Evolutionary conservation across 2,113 vertebrate genomes (phyloP), one percentile per base, ranked within the genome.

Genomic region (Macquaria ambigua): DNA sequence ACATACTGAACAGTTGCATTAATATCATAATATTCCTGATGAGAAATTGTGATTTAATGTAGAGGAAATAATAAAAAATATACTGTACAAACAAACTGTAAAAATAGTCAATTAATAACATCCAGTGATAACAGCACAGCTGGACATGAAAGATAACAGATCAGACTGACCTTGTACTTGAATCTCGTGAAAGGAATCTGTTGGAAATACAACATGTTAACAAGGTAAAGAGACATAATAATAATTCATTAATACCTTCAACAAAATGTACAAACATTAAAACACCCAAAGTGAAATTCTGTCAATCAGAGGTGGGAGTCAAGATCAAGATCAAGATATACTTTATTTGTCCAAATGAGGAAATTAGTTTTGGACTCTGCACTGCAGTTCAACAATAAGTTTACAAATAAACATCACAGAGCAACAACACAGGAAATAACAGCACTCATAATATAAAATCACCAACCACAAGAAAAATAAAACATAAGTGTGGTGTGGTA

Each of bases 91-190:
- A 1, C 37, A 43, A 23, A 41, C 5, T 0, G 0, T 37, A 52
- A 8, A 11, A 58, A 56, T 31, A 6, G 0, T 23, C 2, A n/a
- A 62, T 53, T 12, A 46, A 8, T 16, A 43, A 21, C 12, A 59
- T 23, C 12, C 5, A 41, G 28, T 62, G 9, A 71, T 15, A 52
- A 43, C 21, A 23, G 7, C 31, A 25, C 1, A 8, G 31, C 4
- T 20, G 2, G 20, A 52, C 6, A 10, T n/a, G 0, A 53, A 41
- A 69, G 12, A n/a, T 0, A 28, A 41, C 3, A 20, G 1, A 61
- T 53, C 53, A 83, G 1, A 78, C 87, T 82, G 83, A 92, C 87
- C 91, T 86, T 84, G 52, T n/a, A 4, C 6, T 39, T 71, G 46
- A 64, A 63, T 58, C 3, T 70, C 15, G 3, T 34, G 8, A 82